phyloP scores from a whole-genome alignment of 2,113 vertebrate species.

The Nothocercus julius region DNA sequence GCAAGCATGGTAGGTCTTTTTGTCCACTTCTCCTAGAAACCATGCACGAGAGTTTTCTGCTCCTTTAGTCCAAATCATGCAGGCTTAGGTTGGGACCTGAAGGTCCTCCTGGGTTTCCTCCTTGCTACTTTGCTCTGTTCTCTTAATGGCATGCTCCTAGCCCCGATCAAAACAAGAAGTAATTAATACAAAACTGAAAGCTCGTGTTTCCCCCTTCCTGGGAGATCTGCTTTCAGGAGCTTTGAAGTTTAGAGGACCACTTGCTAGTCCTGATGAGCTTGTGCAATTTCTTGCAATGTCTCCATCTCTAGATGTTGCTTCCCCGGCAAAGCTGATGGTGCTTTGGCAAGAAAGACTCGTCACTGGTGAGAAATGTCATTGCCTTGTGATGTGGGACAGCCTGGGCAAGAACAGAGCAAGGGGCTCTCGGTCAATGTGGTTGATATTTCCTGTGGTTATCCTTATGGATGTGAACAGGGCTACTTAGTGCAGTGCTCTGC shows the following conservation, averaged over 20 bases:
- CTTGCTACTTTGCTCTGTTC: background rate
- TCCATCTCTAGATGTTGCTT: background rate
- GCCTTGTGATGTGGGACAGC: background rate
- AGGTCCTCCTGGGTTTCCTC: background rate
- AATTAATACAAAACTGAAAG: background rate
- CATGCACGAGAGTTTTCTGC: no score
- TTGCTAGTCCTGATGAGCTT: background rate
- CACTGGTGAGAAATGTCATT: background rate
- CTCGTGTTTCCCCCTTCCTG: background rate
- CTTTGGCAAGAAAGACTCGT: background rate
- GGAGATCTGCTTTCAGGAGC: background rate
- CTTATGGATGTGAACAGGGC: background rate
- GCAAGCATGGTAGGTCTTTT: background rate
- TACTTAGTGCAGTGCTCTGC: background rate
- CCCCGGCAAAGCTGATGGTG: background rate
- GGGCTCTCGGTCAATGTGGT: background rate
- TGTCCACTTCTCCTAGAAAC: background rate
- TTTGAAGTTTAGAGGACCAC: background rate
- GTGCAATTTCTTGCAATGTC: no score
- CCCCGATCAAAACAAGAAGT: background rate
- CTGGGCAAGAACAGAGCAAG: background rate
- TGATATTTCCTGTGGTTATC: background rate
- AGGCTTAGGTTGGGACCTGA: background rate
- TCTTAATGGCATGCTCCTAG: background rate
- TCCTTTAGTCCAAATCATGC: background rate